phyloP scores from a whole-genome alignment of 35 echinoderm and acorn worm species.

The Anneissia japonica region DNA sequence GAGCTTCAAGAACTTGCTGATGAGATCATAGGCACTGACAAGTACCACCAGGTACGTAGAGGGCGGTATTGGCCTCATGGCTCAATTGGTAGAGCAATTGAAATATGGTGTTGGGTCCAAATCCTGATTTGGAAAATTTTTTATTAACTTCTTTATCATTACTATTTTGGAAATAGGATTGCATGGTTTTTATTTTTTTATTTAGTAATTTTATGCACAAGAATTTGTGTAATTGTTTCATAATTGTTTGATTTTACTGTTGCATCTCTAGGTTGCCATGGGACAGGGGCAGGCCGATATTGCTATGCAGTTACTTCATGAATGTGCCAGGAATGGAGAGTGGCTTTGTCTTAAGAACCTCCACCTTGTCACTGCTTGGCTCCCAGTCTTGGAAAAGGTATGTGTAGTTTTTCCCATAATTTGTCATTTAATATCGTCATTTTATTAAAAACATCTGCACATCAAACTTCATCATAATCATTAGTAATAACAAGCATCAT shows the following conservation, averaged over 20 bases:
- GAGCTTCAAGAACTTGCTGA: conserved; percentile 85
- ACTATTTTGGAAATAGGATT: neutral
- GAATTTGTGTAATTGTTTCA: no score
- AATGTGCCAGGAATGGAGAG: conserved; percentile 87
- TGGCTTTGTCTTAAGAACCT: conserved; percentile 98
- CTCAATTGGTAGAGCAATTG: neutral
- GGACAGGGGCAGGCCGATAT: conserved; percentile 96
- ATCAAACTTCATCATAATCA: no score
- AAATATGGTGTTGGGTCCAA: neutral
- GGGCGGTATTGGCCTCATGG: neutral
- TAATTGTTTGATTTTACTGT: neutral
- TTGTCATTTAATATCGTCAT: neutral
- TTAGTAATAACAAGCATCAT: no score
- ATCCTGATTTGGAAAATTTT: neutral
- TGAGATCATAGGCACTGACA: conserved; percentile 76
- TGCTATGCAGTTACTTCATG: conserved; percentile 86
- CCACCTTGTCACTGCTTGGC: conserved; percentile 88
- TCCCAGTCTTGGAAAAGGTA: conserved; percentile 95
- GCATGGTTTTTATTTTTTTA: neutral
- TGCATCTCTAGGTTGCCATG: conserved; percentile 98
- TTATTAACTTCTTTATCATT: neutral
- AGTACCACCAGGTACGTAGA: conserved; percentile 83
- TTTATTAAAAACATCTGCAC: no score
- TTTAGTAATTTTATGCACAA: no score
- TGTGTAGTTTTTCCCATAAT: neutral